Evolutionary conservation across 2,113 vertebrate genomes (phyloP), one percentile per base, ranked within the genome.

Genomic region (Saccopteryx leptura): DNA sequence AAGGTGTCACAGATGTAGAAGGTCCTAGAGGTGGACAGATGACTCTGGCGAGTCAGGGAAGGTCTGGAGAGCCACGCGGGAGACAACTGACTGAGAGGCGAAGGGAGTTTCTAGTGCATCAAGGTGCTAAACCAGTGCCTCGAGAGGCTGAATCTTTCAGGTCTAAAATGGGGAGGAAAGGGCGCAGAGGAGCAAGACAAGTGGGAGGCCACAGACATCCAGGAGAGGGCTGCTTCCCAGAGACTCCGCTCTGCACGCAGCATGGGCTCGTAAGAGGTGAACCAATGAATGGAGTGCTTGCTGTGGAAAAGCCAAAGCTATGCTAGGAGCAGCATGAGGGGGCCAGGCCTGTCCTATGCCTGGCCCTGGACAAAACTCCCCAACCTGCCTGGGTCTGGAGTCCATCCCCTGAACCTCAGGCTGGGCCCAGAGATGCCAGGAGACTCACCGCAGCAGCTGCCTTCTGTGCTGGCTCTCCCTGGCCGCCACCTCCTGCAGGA

Each of bases 361-460:
- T 4, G 31, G 61, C 66, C 26, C 23, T 10, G 21, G 48, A 5
- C 23, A 3, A 28, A 39, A 31, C 3, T 4, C 78, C 54, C 56
- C 11, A 26, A 12, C 33, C 14, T 2, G 9, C 19, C 31, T 3
- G 14, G 56, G 9, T 60, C 63, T 60, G 68, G 21, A 54, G 28
- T 14, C 52, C 11, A 11, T 3, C 23, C 39, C 39, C 33, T 0
- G 0, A 31, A 9, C 56, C 85, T 21, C 46, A 15, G 76, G 13
- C 84, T 5, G 33, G 28, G 52, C 31, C 10, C 0, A 0, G 12
- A 12, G 63, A 54, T 0, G 0, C 58, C 0, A 0, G 15, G 1
- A 21, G 60, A 89, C 97, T 98, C 97, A 99, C 99, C 98, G 8
- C 33, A 99, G 95, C 87, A 98, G 94, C 0, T 18, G 63, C 5